Conservation (phyloP, 2,888 invertebrate species). For the Conus canariensis region DNA sequence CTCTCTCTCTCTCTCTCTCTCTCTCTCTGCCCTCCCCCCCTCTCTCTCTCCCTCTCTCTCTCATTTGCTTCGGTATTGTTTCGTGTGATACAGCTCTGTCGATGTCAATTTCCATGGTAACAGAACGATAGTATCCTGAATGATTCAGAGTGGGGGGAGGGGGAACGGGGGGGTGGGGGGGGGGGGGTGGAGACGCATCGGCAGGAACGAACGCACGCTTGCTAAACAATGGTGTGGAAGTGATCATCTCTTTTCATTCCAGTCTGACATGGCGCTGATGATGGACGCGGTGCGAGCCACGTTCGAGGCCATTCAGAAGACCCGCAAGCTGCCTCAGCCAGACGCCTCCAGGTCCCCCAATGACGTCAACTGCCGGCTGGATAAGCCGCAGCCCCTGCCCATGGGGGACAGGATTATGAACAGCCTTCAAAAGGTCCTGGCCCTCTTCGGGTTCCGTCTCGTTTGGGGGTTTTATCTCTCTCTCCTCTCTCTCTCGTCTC, state of each 20-base stretch:
- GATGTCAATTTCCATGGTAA: too few relatives aligned
- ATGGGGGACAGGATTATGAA: constrained; percentile 44
- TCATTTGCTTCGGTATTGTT: neutral
- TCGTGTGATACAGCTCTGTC: too few relatives aligned
- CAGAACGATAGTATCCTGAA: too few relatives aligned
- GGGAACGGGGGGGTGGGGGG: too few relatives aligned
- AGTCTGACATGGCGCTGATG: constrained; percentile 55
- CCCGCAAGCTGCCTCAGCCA: constrained; percentile 25
- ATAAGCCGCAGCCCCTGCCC: constrained; percentile 33
- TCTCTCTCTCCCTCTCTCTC: constrained; percentile 34
- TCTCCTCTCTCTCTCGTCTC: too few relatives aligned
- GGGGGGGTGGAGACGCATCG: too few relatives aligned
- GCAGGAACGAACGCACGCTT: too few relatives aligned
- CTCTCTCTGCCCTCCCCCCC: constrained; percentile 36
- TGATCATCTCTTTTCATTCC: neutral
- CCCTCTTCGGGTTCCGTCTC: neutral
- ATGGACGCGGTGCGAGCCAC: constrained; percentile 50
- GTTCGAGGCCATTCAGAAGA: constrained; percentile 45
- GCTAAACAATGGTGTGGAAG: too few relatives aligned
- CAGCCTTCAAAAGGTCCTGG: constrained; percentile 43
- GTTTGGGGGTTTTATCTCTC: neutral
- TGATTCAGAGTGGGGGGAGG: too few relatives aligned
- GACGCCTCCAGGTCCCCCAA: neutral
- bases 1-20: constrained; percentile 43
- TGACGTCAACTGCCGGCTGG: constrained; percentile 38